These are phyloP conservation scores for Zaprionus obscuricornis DNA, from an alignment of 2,888 invertebrate species.

Conservation along the genomic window DNA sequence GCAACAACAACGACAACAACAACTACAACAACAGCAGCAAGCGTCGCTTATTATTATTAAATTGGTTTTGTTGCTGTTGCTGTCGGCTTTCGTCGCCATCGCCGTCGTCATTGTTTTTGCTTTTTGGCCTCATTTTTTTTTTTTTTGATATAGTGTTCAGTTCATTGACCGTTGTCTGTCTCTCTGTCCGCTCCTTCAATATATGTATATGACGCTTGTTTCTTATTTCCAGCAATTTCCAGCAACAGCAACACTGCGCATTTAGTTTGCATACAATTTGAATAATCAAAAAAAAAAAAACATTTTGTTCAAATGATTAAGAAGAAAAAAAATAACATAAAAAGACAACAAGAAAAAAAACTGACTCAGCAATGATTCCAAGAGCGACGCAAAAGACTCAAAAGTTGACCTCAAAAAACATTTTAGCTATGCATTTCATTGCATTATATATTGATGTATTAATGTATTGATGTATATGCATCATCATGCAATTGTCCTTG, in stretches of 20 bases:
- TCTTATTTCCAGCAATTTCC: too few relatives aligned
- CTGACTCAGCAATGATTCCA: not conserved
- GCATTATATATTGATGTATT: not conserved
- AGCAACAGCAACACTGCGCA: too few relatives aligned
- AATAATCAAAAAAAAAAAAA: conserved; percentile 44
- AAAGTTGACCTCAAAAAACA: conserved; percentile 38
- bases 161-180: conserved; percentile 63
- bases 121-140: conserved; percentile 65
- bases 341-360: not conserved
- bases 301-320: conserved; percentile 9
- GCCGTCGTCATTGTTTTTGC: conserved; percentile 41
- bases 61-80: conserved; percentile 25
- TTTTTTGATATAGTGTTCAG: conserved; percentile 16
- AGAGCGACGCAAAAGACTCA: conserved; percentile 30
- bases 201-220: too few relatives aligned
- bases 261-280: conserved; percentile 57
- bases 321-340: not conserved
- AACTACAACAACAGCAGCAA: conserved; percentile 16
- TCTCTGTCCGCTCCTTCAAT: conserved; percentile 37
- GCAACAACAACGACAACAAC: conserved; percentile 39
- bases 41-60: conserved; percentile 46
- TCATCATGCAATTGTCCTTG: conserved; percentile 17
- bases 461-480: not conserved
- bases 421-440: not conserved
- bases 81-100: conserved; percentile 30